A percentile compares a stretch with the other conserved stretches of the same genome.
These are phyloP conservation scores for Caenorhabditis wallacei DNA, from an alignment of 2,888 invertebrate species.

Conservation along the genomic window DNA sequence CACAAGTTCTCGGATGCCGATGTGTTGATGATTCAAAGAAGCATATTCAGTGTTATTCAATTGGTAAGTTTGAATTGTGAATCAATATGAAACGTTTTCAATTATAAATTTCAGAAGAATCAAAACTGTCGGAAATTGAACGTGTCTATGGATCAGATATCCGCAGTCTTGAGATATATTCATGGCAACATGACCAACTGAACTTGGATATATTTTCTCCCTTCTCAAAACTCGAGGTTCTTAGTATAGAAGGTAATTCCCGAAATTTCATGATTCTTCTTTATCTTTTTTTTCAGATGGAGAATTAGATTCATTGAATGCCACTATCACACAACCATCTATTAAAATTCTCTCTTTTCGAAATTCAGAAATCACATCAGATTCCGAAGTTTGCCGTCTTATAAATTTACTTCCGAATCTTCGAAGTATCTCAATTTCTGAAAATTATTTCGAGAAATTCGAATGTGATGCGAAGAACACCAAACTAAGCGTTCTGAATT, in stretches of 20 bases:
- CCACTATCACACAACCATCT: conserved; percentile 6
- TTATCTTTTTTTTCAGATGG: conserved; percentile 24
- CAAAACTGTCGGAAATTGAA: conserved; percentile 28
- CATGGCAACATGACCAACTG: conserved; percentile 28
- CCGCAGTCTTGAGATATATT: conserved; percentile 25
- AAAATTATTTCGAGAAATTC: conserved; percentile 50
- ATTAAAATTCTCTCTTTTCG: conserved; percentile 13
- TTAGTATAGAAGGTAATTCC: conserved; percentile 21
- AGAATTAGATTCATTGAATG: conserved; percentile 40
- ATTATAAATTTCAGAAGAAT: conserved; percentile 8
- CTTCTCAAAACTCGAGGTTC: conserved; percentile 14
- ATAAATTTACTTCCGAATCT: conserved; percentile 47
- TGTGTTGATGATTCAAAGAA: conserved; percentile 35
- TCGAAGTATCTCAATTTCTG: conserved; percentile 21
- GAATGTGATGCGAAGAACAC: conserved; percentile 10
- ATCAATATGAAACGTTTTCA: neutral
- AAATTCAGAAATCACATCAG: conserved; percentile 26
- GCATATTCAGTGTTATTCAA: conserved; percentile 46
- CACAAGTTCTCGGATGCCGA: conserved; percentile 45
- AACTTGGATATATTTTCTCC: conserved; percentile 42
- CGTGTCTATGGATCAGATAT: conserved; percentile 36
- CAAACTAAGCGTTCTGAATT: conserved; percentile 41
- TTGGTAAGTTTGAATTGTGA: too few species aligned
- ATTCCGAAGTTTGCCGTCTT: conserved; percentile 51
- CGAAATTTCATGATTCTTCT: too few species aligned